A percentile compares a stretch with the other conserved stretches of the same genome.
Evolutionary conservation across 2,888 invertebrate genomes (phyloP).

Genomic region (Chloroclysta siterata): DNA sequence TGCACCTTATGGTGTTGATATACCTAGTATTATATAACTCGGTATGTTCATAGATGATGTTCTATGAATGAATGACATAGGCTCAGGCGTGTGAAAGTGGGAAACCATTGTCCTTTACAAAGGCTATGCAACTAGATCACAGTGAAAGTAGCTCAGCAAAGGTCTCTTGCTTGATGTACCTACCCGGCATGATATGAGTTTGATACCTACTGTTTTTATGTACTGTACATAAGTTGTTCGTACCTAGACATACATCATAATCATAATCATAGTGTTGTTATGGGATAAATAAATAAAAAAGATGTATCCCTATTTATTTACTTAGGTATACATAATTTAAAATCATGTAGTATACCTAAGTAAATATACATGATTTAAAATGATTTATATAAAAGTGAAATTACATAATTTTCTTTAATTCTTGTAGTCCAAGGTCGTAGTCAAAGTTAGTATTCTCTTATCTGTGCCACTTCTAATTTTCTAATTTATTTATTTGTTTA

Average conservation of each 20-base stretch:
- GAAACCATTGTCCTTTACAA: constrained; percentile 72
- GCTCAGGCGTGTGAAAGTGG: constrained; percentile 70
- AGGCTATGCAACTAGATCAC: constrained; percentile 64
- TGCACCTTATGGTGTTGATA: too few relatives aligned
- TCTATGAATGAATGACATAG: constrained; percentile 47
- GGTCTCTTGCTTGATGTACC: constrained; percentile 39
- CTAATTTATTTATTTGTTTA: constrained; percentile 44
- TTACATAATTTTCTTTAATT: too few relatives aligned
- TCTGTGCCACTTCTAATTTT: constrained; percentile 12
- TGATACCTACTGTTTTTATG: background rate
- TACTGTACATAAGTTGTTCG: too few relatives aligned
- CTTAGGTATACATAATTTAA: too few relatives aligned
- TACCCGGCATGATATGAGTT: constrained; percentile 39
- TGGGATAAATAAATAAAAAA: too few relatives aligned
- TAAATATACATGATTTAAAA: too few relatives aligned
- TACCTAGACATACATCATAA: too few relatives aligned
- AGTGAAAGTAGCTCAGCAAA: constrained; percentile 69
- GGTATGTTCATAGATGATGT: constrained; percentile 54
- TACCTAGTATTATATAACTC: too few relatives aligned
- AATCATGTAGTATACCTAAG: too few relatives aligned
- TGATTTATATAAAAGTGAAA: too few relatives aligned
- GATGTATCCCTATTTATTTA: too few relatives aligned
- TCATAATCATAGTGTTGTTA: too few relatives aligned
- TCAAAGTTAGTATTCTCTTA: background rate
- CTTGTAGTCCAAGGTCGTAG: constrained; percentile 8